phyloP scores from a whole-genome alignment of 2,888 invertebrate genomes.

The Globia sparganii region DNA sequence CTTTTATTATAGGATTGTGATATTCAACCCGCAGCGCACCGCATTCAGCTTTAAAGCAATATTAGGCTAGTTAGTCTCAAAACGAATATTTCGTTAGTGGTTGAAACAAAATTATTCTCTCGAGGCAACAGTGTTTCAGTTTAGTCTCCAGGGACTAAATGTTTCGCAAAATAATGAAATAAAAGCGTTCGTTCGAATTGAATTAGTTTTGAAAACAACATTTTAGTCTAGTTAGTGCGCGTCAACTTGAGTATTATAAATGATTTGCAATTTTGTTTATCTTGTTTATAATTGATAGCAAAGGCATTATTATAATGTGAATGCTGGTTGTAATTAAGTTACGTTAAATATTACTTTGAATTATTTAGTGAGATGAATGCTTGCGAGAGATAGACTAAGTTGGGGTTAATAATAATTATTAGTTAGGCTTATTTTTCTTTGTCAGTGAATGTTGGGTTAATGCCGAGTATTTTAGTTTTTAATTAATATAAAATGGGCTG shows the following conservation, averaged over 20 bases:
- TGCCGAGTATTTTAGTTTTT: not conserved
- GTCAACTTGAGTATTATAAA: constrained; percentile 42
- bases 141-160: constrained; percentile 35
- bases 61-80: constrained; percentile 31
- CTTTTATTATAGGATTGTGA: constrained; percentile 29
- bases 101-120: constrained; percentile 50
- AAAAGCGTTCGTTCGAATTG: constrained; percentile 39
- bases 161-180: constrained; percentile 37
- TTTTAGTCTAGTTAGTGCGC: constrained; percentile 33
- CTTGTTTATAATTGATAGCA: constrained; percentile 38
- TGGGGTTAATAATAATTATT: constrained; percentile 12
- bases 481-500: not conserved
- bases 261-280: constrained; percentile 50
- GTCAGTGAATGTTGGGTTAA: not conserved
- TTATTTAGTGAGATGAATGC: constrained; percentile 42
- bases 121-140: constrained; percentile 31
- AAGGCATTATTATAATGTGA: constrained; percentile 37
- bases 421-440: constrained; percentile 11
- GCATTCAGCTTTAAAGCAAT: constrained; percentile 21
- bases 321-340: constrained; percentile 41
- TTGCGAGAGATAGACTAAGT: constrained; percentile 5
- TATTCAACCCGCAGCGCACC: constrained; percentile 7
- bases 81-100: constrained; percentile 51
- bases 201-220: constrained; percentile 50
- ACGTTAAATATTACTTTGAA: constrained; percentile 25